Percentiles rank a stretch among this genome's conserved stretches.
Evolutionary conservation across 2,888 invertebrate genomes (phyloP).

Genomic region (Drosophila gaucha): DNA sequence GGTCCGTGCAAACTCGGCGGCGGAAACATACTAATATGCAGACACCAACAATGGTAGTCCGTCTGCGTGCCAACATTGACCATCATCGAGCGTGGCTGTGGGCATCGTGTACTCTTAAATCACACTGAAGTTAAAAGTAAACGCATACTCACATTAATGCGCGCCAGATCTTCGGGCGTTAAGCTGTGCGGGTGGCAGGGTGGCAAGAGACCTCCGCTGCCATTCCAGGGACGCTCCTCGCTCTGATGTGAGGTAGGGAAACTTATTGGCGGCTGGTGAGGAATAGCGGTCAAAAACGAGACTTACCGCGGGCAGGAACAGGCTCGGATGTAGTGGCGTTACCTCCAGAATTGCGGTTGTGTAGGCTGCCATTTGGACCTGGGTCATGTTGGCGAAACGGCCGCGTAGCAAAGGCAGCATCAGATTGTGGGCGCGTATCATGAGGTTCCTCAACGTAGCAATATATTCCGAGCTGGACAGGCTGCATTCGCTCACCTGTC

Average conservation of each 20-base stretch:
- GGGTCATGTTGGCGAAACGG: constrained; percentile 45
- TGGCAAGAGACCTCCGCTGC: constrained; percentile 7
- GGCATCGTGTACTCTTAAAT: no score
- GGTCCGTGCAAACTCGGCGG: constrained; percentile 21
- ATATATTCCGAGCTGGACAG: constrained; percentile 53
- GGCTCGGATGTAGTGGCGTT: constrained; percentile 54
- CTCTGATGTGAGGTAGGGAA: constrained; percentile 21
- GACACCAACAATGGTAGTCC: constrained; percentile 51
- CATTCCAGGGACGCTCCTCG: constrained; percentile 18
- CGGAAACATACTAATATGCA: constrained; percentile 34
- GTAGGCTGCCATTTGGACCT: constrained; percentile 56
- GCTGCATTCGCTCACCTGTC: constrained; percentile 31
- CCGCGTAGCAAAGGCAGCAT: constrained; percentile 55
- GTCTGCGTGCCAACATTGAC: constrained; percentile 50
- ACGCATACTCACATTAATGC: constrained; percentile 30
- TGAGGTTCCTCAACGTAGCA: constrained; percentile 50
- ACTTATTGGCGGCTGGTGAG: not conserved
- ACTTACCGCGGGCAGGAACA: constrained; percentile 58
- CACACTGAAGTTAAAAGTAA: no score
- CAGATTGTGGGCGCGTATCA: constrained; percentile 61
- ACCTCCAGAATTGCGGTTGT: constrained; percentile 50
- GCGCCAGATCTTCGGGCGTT: constrained; percentile 45
- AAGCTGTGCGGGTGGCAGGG: constrained; percentile 40
- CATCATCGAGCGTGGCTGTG: constrained; percentile 8
- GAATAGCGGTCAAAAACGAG: no score